phyloP scores from a whole-genome alignment of 2,113 vertebrate genomes.

The Sialia sialis region DNA sequence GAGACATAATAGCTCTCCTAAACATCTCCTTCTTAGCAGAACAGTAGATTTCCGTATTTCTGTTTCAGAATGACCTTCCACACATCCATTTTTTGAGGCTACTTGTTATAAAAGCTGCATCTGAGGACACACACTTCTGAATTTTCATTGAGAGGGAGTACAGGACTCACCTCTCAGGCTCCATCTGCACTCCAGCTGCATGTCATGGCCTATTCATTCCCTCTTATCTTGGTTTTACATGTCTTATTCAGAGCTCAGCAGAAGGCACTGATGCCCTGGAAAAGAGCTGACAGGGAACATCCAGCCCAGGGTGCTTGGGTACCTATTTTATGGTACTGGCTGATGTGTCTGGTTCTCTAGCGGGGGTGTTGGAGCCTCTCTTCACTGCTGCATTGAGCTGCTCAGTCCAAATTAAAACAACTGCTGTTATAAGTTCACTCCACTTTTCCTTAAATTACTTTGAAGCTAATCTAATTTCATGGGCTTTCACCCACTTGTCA shows the following conservation, averaged over 20 bases:
- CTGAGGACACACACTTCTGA: background rate
- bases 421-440: background rate
- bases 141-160: background rate
- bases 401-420: background rate
- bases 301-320: too few relatives aligned
- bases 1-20: background rate
- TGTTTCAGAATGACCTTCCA: background rate
- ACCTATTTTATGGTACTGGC: background rate
- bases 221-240: background rate
- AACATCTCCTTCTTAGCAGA: background rate
- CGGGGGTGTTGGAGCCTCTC: background rate
- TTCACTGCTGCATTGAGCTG: background rate
- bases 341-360: background rate
- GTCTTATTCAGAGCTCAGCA: background rate
- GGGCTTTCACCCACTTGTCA: background rate
- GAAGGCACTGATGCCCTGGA: background rate
- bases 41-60: background rate
- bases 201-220: background rate
- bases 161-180: background rate
- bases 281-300: background rate
- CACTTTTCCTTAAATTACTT: background rate
- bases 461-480: background rate
- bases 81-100: background rate
- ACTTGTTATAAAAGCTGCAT: background rate
- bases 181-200: fast-evolving